Percentiles rank a stretch among this genome's conserved stretches.
Conservation (phyloP, 2,888 invertebrate genomes). For the Tryphoninae sp. region DNA sequence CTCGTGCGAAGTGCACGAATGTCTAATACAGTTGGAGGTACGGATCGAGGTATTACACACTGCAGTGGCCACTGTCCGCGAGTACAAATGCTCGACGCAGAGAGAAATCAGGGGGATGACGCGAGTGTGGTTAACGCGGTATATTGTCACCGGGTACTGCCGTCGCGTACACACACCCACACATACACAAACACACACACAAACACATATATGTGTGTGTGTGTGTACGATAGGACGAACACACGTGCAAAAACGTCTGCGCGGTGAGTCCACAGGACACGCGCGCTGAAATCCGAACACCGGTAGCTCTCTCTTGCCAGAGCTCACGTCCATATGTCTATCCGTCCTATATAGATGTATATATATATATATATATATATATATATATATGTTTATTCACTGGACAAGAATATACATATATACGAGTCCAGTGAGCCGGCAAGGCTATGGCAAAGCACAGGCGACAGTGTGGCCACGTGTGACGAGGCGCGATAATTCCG, state of each 20-base stretch:
- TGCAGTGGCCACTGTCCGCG: conserved; percentile 6
- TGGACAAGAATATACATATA: neutral
- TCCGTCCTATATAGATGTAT: too few relatives aligned
- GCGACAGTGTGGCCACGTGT: conserved; percentile 61
- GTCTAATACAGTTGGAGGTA: conserved; percentile 6
- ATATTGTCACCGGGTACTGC: conserved; percentile 63
- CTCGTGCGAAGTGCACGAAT: conserved; percentile 10
- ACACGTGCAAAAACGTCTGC: conserved; percentile 32
- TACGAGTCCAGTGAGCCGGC: conserved; percentile 35
- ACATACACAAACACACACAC: conserved; percentile 5
- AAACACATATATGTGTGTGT: neutral
- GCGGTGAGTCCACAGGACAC: conserved; percentile 63
- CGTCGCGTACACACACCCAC: conserved; percentile 20
- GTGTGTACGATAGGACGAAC: neutral
- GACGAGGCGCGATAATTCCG: conserved; percentile 64
- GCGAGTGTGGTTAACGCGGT: conserved; percentile 49
- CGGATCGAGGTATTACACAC: neutral
- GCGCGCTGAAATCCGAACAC: conserved; percentile 70
- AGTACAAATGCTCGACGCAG: conserved; percentile 26
- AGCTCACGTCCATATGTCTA: conserved; percentile 24
- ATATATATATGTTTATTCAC: neutral
- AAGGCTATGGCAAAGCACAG: conserved; percentile 48
- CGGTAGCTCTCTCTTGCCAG: conserved; percentile 27
- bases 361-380: conserved; percentile 22
- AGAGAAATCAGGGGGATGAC: conserved; percentile 38